Base-by-base conservation (phyloP, 2,888 invertebrate species). In the Nomada ferruginata region DNA sequence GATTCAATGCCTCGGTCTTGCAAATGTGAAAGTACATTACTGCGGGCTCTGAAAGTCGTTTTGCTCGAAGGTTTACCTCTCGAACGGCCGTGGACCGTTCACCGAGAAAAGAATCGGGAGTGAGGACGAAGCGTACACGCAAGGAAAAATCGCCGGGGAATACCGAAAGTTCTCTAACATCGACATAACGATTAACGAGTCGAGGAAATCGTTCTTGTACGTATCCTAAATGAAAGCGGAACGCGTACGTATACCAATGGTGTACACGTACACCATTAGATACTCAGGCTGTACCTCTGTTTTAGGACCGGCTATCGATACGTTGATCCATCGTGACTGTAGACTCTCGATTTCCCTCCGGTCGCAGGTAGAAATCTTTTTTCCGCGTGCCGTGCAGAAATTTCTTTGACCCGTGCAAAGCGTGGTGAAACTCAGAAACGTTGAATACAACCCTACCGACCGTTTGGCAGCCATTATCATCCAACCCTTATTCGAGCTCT, bases 21-120 rank as follows among this genome's bases (percentile, higher is more conserved):
- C 87, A 85, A 87, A 87, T 88, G 87, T 87, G 87, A 87, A 87
- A 87, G 87, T 87, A 86, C 88, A 84, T 87, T 83, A 87, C 82
- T 83, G 85, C 82, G 77, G 80, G 82, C 77, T 88, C 87, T 88
- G 87, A 87, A 87, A 87, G 87, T 87, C 83, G 86, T 85, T 88
- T 83, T 82, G 80, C 83, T 88, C 82, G 88, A 88, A 87, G 88
- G 88, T 86, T 87, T 66, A 60, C 88, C 82, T 85, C 83, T 82
- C 88, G 77, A 87, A 76, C 77, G 87, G 88, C 87, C 87, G 86
- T 87, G 87, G 86, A 86, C 85, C 83, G 84, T 85, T 87, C 79
- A 80, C 79, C 66, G 70, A 83, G 82, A 83, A 87, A 88, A 86
- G 79, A 87, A 82, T 77, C 80, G 74, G 72, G 72, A 76, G 71